Evolutionary conservation across 2,888 invertebrate genomes (phyloP), one percentile per base, ranked within the genome.

Genomic region (Morpho achilles): DNA sequence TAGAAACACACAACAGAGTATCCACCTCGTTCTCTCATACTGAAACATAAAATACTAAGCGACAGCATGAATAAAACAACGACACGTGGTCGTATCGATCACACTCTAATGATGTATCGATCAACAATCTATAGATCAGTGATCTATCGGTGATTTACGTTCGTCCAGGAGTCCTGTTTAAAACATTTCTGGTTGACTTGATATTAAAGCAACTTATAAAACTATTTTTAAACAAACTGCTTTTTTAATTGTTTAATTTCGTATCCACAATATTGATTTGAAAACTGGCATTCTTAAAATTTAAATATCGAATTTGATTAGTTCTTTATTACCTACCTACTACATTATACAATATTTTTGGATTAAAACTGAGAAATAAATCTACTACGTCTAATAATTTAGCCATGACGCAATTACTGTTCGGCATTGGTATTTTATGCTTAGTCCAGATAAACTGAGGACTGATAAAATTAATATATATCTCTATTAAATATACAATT

Each of bases 81-180:
- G 60, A 61, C 59, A 62, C 56, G 61, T 60, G 56, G 58, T 62
- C 60, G 53, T 63, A 69, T 70, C 65, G 65, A 70, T 70, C 67
- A 66, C 67, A 66, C 68, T 64, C 66, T 69, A 69, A 68, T 66
- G 67, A 69, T 68, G 63, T 63, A 67, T 71, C 67, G 69, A 74
- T 74, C 72, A 71, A 64, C 64, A 64, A 69, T 70, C 67, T 69
- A 73, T 63, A 60, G 62, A 66, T 64, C 61, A 50, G 61, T 62
- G 64, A 71, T 71, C 66, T 69, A 69, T 49, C 50, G 44, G 57
- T 60, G 63, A 64, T 59, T 55, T 62, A 62, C 60, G 70, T 67
- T 55, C 58, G 57, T 63, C 67, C 67, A 64, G 60, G 61, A 68
- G 65, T 65, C 67, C 66, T 64, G 65, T 65, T 64, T 59, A 56